These are phyloP conservation scores for Peromyscus eremicus DNA, from an alignment of 2,797 vertebrate species.

Conservation along the genomic window DNA sequence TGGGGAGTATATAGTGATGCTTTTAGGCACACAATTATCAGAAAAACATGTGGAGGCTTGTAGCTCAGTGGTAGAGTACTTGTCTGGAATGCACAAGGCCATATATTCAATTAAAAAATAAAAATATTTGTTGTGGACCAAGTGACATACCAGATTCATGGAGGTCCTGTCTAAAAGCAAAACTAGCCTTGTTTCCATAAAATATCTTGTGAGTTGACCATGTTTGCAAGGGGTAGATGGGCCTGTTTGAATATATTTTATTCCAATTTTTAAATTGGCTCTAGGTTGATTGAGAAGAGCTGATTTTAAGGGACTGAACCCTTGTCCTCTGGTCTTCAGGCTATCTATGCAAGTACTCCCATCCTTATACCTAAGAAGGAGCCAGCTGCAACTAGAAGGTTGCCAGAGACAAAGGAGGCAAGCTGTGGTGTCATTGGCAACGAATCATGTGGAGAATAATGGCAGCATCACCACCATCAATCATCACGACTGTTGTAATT, in stretches of 20 bases:
- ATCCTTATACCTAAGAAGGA: not conserved
- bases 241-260: not conserved
- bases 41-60: not conserved
- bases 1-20: not conserved
- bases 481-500: accelerated
- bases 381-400: not conserved
- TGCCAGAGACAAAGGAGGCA: not conserved
- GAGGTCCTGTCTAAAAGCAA: not conserved
- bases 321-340: not conserved
- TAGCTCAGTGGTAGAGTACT: too few relatives aligned
- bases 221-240: too few relatives aligned
- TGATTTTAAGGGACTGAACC: not conserved
- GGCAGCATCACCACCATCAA: not conserved
- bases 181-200: not conserved
- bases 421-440: not conserved
- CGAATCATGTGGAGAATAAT: accelerated
- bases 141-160: not conserved
- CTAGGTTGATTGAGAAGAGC: not conserved
- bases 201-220: not conserved
- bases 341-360: not conserved
- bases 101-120: not conserved
- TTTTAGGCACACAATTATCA: not conserved
- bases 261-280: not conserved
- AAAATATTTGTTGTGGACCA: not conserved
- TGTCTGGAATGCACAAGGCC: not conserved